Percentiles rank a stretch among this genome's conserved stretches.
Evolutionary conservation across 2,113 vertebrate species (phyloP).

Genomic region (Heterocephalus glaber): DNA sequence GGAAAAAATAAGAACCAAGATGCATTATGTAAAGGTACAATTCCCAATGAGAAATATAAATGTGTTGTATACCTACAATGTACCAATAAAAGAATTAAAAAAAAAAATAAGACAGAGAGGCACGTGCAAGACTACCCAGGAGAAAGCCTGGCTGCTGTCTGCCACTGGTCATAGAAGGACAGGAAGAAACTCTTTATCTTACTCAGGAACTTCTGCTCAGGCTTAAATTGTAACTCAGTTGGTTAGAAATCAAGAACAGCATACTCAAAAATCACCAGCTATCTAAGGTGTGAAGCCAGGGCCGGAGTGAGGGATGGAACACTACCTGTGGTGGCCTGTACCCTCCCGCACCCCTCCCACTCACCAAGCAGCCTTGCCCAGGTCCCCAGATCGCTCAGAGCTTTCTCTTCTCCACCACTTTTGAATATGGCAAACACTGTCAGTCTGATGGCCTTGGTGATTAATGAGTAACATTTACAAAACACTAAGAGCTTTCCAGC

Average conservation of each 20-base stretch:
- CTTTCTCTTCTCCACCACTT: slow-evolving; percentile 35
- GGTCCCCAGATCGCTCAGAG: not conserved
- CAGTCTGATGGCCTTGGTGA: slow-evolving; percentile 55
- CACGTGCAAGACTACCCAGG: no score
- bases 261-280: not conserved
- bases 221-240: not conserved
- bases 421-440: slow-evolving; percentile 65
- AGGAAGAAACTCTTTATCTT: not conserved
- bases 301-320: rapidly evolving
- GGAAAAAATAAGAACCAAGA: no score
- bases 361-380: not conserved
- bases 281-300: not conserved
- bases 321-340: no score
- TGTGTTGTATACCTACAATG: no score
- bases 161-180: rapidly evolving
- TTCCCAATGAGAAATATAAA: no score
- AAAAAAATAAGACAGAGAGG: no score
- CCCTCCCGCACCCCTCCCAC: not conserved
- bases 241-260: not conserved
- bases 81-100: no score
- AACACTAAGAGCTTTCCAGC: slow-evolving; percentile 70
- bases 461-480: slow-evolving; percentile 79
- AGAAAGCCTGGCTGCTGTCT: not conserved
- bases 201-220: not conserved
- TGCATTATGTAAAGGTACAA: no score